These are phyloP conservation scores for Microcebus lehilahytsara DNA, from an alignment of 2,113 vertebrate genomes.

Conservation along the genomic window DNA sequence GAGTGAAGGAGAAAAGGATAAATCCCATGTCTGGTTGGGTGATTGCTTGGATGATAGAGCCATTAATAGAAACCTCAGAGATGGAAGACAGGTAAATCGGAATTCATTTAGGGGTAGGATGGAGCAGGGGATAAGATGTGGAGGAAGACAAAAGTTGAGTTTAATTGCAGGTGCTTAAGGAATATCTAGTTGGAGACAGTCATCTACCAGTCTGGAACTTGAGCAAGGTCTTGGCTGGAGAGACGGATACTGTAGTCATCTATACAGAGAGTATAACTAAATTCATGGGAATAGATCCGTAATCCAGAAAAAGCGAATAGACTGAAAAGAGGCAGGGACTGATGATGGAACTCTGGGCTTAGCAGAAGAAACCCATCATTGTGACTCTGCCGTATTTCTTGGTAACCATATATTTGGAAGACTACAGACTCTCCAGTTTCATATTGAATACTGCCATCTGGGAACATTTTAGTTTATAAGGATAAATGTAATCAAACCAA, in stretches of 20 bases:
- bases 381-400: neutral
- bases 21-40: neutral
- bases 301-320: neutral
- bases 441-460: neutral
- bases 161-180: neutral
- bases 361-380: neutral
- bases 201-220: neutral
- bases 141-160: neutral
- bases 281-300: neutral
- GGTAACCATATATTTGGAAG: neutral
- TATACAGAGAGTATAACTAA: neutral
- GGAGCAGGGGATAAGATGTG: neutral
- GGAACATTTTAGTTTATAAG: neutral
- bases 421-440: neutral
- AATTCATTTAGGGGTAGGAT: neutral
- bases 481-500: neutral
- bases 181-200: neutral
- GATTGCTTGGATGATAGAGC: neutral
- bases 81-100: neutral
- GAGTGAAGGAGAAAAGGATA: neutral
- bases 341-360: neutral
- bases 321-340: neutral
- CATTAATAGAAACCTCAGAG: neutral
- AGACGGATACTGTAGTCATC: neutral
- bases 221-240: neutral